Percentiles rank a stretch among this genome's conserved stretches.
Conservation (phyloP, 2,113 vertebrate genomes). For the Oreotrochilus melanogaster region DNA sequence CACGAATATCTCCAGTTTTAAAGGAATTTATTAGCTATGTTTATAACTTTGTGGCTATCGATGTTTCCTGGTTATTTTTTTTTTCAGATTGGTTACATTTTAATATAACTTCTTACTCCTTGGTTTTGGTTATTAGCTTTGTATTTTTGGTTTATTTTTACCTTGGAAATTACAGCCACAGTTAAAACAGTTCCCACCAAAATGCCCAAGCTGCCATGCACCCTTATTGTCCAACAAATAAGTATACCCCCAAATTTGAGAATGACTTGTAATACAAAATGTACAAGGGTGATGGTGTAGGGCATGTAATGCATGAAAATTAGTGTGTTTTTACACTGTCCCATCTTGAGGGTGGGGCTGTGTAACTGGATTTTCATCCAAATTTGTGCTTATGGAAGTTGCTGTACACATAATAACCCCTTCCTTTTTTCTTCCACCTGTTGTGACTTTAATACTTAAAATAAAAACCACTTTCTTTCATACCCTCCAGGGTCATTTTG, state of each 20-base stretch:
- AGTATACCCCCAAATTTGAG: not conserved
- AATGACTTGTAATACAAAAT: not conserved
- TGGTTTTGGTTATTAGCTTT: not conserved
- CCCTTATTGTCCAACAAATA: not conserved
- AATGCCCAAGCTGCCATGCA: fast-evolving
- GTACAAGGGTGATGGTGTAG: not conserved
- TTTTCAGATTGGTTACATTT: not conserved
- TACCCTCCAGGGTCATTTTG: not conserved
- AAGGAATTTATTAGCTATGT: not conserved
- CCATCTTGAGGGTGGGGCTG: not conserved
- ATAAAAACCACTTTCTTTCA: not conserved
- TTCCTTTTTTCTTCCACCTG: not conserved
- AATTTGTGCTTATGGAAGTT: not conserved
- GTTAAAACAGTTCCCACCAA: not conserved
- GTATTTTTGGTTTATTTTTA: not conserved
- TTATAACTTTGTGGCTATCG: not conserved
- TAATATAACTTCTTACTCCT: not conserved
- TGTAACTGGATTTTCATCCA: not conserved
- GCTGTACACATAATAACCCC: not conserved
- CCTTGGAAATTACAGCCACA: not conserved
- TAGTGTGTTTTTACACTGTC: not conserved
- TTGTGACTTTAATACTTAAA: not conserved
- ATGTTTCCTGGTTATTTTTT: not conserved
- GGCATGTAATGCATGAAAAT: not conserved
- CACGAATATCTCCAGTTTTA: not conserved